Evolutionary conservation across 2,113 vertebrate genomes (phyloP).

Genomic region (Bufo bufo): DNA sequence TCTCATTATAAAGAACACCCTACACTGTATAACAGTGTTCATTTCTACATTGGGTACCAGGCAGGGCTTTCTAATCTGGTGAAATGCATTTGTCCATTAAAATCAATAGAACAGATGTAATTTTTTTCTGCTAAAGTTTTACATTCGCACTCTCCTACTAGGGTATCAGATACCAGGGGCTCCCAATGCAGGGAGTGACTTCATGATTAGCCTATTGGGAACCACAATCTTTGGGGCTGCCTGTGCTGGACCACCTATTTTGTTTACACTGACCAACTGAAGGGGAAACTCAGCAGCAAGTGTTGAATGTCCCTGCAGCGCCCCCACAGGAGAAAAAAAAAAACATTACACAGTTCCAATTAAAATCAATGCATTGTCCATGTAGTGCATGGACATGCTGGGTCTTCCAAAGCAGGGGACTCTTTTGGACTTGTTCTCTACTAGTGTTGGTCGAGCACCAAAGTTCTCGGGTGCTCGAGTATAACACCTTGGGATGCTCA

Average conservation of each 20-base stretch:
- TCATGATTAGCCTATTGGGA: neutral
- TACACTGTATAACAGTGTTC: neutral
- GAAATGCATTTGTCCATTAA: neutral
- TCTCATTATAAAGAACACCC: neutral
- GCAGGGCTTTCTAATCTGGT: neutral
- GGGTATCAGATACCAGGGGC: neutral
- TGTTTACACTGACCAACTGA: neutral
- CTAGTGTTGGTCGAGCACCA: no score
- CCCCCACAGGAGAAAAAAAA: neutral
- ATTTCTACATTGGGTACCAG: neutral
- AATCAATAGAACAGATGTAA: neutral
- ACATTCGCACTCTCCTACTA: neutral
- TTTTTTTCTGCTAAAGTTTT: neutral
- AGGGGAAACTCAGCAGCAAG: neutral
- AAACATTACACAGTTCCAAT: neutral
- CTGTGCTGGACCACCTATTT: neutral
- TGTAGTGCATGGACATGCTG: neutral
- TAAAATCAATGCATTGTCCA: neutral
- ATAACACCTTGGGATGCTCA: no score
- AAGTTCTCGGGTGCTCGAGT: no score
- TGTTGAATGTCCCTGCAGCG: neutral
- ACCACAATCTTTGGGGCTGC: neutral
- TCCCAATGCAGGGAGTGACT: neutral
- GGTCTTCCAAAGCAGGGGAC: neutral
- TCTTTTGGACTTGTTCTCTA: neutral